Conservation (phyloP, 2,888 invertebrate species). For the Pollenia angustigena region DNA sequence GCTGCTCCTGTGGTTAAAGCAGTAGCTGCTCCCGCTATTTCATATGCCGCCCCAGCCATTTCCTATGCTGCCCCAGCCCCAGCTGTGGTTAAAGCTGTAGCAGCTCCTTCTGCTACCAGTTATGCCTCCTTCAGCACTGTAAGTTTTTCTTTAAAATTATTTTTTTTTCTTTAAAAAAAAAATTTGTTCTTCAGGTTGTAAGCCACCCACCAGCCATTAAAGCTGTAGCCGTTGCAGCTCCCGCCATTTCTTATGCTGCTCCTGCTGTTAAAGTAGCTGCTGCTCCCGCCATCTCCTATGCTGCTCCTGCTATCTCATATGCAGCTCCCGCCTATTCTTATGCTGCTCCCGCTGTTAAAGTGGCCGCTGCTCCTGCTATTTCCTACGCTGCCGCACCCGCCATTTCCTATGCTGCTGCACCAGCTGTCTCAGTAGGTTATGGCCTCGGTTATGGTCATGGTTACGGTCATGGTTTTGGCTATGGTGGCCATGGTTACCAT, state of each 20-base stretch:
- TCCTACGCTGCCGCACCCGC: constrained; percentile 76
- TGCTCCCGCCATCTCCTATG: constrained; percentile 72
- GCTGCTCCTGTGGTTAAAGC: constrained; percentile 62
- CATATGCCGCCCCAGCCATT: constrained; percentile 59
- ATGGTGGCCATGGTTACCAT: constrained; percentile 75
- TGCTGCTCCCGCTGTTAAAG: constrained; percentile 71
- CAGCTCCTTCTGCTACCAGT: constrained; percentile 83
- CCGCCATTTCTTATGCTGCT: constrained; percentile 66
- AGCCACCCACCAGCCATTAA: constrained; percentile 71
- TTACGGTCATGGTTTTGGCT: constrained; percentile 71
- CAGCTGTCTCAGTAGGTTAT: constrained; percentile 70
- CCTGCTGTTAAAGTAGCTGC: constrained; percentile 61
- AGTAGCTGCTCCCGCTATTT: constrained; percentile 57
- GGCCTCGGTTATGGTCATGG: constrained; percentile 74
- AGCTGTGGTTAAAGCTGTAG: constrained; percentile 72
- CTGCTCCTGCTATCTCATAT: constrained; percentile 68
- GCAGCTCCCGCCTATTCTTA: constrained; percentile 70
- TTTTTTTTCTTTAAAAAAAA: not conserved
- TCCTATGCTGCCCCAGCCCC: constrained; percentile 65
- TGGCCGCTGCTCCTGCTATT: constrained; percentile 76
- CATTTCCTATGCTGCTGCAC: constrained; percentile 69
- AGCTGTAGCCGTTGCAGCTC: constrained; percentile 69
- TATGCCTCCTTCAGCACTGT: constrained; percentile 86
- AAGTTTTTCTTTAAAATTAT: constrained; percentile 56
- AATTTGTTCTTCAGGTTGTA: constrained; percentile 50